Evolutionary conservation across 2,888 invertebrate genomes (phyloP).

Genomic region (Tridacna crocea): DNA sequence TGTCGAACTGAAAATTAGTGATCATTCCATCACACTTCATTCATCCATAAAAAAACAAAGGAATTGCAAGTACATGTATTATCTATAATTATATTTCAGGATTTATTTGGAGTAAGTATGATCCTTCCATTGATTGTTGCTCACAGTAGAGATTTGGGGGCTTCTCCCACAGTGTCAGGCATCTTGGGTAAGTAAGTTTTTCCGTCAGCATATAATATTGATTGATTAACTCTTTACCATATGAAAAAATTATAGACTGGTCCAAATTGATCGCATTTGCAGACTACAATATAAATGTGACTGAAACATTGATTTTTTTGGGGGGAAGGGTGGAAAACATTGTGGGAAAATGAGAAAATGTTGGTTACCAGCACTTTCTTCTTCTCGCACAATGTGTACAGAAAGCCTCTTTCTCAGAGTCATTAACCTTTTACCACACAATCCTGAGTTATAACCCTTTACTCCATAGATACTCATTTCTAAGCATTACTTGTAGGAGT

Average conservation of each 20-base stretch:
- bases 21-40: too few species aligned
- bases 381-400: too few species aligned
- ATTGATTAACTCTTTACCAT: not conserved
- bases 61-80: too few species aligned
- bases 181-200: constrained; percentile 73
- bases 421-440: too few species aligned
- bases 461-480: too few species aligned
- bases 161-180: constrained; percentile 80
- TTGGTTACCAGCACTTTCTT: not conserved
- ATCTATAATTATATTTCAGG: constrained; percentile 71
- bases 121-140: constrained; percentile 80
- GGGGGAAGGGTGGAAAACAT: not conserved
- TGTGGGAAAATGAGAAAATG: not conserved
- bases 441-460: too few species aligned
- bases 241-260: not conserved
- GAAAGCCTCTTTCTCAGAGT: too few species aligned
- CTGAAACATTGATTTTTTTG: not conserved
- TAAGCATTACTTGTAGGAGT: too few species aligned
- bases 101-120: constrained; percentile 83
- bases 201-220: too few species aligned
- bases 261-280: not conserved
- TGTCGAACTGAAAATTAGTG: too few species aligned
- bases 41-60: too few species aligned
- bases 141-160: constrained; percentile 79
- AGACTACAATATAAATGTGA: not conserved